Evolutionary conservation across 2,888 invertebrate genomes (phyloP), one percentile per base, ranked within the genome.

Genomic region (Volucella zonaria): DNA sequence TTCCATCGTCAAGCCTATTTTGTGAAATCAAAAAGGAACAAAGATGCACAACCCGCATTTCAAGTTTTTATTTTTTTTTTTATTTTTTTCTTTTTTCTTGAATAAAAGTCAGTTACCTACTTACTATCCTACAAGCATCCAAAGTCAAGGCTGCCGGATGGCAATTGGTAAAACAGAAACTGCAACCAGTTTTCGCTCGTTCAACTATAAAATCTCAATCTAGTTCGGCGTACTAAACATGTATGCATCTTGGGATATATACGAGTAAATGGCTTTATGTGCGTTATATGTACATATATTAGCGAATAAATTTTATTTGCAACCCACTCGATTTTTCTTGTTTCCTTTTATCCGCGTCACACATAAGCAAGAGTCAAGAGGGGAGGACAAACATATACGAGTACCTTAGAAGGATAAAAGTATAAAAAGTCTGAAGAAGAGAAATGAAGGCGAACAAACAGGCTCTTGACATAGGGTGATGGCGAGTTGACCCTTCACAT

Each of bases 81-180:
- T 3, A 23, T 23, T 4, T 23, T 23, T 23, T 64, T 47, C n/a
- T 45, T 23, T 61, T 54, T 67, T 70, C 58, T 31, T 59, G 43
- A 47, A 81, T 71, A 31, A 80, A 83, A 80, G 80, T 67, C 83
- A 85, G 83, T 85, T 85, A 85, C 80, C 80, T 85, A 85, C 75
- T 80, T 85, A 75, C 78, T 62, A 71, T 80, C 75, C 80, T 75
- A 71, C 70, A 61, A 40, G 54, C 62, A 54, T 76, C 80, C 80
- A 85, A 80, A 85, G 83, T 85, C 83, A 85, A 85, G 83, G 83
- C 83, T 85, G 80, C 61, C 80, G 80, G 61, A 78, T 77, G 59
- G 71, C 75, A 59, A 71, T 68, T 77, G 59, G 71, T 75, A 59
- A 71, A 76, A 62, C 71, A 75, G 15, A 83, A 64, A 80, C 58